These are phyloP conservation scores for Sebastes nivosus DNA, from an alignment of 2,797 vertebrate genomes.

Conservation along the genomic window DNA sequence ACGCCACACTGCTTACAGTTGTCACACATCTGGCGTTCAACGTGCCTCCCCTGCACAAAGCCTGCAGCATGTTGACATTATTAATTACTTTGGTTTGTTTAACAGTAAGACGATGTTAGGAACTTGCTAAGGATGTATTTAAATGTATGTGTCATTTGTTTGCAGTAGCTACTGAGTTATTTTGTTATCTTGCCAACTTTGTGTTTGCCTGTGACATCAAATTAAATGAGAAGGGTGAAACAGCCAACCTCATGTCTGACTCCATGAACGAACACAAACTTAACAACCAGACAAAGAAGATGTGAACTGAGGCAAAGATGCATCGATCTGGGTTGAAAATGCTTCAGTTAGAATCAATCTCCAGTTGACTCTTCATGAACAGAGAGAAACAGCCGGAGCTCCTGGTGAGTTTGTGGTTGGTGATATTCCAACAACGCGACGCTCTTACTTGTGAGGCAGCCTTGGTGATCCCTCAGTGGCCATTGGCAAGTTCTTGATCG, in stretches of 20 bases:
- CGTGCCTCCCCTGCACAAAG: too few relatives aligned
- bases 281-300: not conserved
- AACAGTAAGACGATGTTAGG: too few relatives aligned
- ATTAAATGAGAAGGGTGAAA: not conserved
- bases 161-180: too few relatives aligned
- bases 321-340: too few relatives aligned
- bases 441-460: slow-evolving; percentile 91
- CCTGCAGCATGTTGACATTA: too few relatives aligned
- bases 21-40: too few relatives aligned
- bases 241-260: too few relatives aligned
- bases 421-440: not conserved
- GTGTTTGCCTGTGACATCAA: not conserved
- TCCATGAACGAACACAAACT: not conserved
- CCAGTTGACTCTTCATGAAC: not conserved
- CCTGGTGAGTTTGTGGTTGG: not conserved
- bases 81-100: too few relatives aligned
- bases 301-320: not conserved
- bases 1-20: too few relatives aligned
- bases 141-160: too few relatives aligned
- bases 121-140: too few relatives aligned
- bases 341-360: not conserved
- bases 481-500: slow-evolving; percentile 61
- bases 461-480: slow-evolving; percentile 85
- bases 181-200: too few relatives aligned
- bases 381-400: not conserved